phyloP scores from a whole-genome alignment of 2,888 invertebrate genomes.

The Abscondita cerata region DNA sequence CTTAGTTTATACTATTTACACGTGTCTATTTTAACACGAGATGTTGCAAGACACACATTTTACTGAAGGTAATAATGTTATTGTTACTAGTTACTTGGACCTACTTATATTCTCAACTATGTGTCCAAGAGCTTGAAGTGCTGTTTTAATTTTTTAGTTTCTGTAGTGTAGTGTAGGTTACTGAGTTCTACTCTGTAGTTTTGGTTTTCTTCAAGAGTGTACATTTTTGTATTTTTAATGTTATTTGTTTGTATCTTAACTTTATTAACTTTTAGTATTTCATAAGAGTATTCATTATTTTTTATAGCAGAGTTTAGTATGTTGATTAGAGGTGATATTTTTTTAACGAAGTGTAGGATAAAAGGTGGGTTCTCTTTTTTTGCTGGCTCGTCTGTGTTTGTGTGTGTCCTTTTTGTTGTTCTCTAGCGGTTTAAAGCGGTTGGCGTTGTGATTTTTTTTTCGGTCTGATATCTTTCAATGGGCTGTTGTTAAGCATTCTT shows the following conservation, averaged over 20 bases:
- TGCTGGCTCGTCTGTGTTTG: neutral
- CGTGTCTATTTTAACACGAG: no score
- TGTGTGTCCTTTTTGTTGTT: neutral
- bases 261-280: slow-evolving; percentile 9
- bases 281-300: neutral
- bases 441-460: neutral
- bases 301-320: neutral
- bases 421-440: slow-evolving; percentile 9
- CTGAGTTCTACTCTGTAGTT: neutral
- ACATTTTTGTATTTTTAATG: slow-evolving; percentile 4
- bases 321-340: slow-evolving; percentile 2
- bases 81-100: no score
- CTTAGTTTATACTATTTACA: no score
- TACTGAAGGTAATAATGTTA: no score
- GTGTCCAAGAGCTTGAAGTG: neutral
- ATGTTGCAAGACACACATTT: no score
- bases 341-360: no score
- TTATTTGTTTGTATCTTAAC: slow-evolving; percentile 4
- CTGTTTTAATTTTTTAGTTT: slow-evolving; percentile 9
- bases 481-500: no score
- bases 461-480: slow-evolving; percentile 1
- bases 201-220: slow-evolving; percentile 1
- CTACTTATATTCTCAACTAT: slow-evolving; percentile 1
- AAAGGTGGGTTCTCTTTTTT: no score
- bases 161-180: slow-evolving; percentile 3